Percentiles rank a stretch among this genome's conserved stretches.
These are phyloP conservation scores for Ataeniobius toweri DNA, from an alignment of 2,797 vertebrate genomes.

Conservation along the genomic window DNA sequence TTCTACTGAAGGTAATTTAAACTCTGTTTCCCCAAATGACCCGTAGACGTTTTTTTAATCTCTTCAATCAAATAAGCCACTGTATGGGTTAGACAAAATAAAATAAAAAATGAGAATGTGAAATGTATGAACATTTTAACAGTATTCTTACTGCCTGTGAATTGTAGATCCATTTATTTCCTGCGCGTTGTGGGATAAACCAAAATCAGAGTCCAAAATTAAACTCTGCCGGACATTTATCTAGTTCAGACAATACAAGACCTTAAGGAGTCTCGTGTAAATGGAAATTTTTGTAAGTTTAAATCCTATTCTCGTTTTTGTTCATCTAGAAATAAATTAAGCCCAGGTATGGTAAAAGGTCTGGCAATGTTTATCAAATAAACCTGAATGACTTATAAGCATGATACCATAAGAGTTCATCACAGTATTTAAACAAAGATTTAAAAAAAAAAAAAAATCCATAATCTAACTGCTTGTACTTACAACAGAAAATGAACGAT, in stretches of 20 bases:
- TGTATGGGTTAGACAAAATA: no score
- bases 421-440: neutral
- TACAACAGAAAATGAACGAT: no score
- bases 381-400: no score
- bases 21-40: neutral
- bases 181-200: constrained; percentile 22
- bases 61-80: neutral
- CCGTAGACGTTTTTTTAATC: neutral
- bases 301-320: no score
- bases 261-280: no score
- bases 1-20: neutral
- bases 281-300: no score
- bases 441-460: neutral
- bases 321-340: no score
- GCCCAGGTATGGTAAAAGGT: no score
- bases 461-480: neutral
- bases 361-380: no score
- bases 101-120: neutral
- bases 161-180: constrained; percentile 15
- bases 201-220: neutral
- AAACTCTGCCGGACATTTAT: no score
- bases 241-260: no score
- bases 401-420: no score
- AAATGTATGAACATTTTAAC: neutral
- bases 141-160: constrained; percentile 1